Base-by-base conservation (phyloP, 2,888 invertebrate genomes). In the Tetanocera ferruginea region DNA sequence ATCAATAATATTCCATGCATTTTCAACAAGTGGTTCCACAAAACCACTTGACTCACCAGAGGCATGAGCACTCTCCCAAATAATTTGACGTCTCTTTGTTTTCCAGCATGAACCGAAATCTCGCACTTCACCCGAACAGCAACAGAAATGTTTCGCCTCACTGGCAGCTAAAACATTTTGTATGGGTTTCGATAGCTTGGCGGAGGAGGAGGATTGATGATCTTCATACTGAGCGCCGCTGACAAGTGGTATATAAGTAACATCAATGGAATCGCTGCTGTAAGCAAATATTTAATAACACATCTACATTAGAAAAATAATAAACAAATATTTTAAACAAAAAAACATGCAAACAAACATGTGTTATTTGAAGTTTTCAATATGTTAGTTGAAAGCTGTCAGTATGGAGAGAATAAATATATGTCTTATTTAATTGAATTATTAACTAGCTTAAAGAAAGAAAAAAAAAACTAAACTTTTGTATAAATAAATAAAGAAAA, bases 1-100 rank as follows among this genome's bases (percentile, higher is more conserved):
- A 8, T 8, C 9, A 37, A 37, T 1, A 37, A 37, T 4, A 37
- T 37, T 37, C 8, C 6, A 8, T 37, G 4, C 37, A 1, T 37
- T 37, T 37, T 6, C 5, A 37, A 37, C 37, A 37, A 37, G 37
- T 37, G 37, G 37, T n/a, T 19, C 19, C n/a, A 64, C 23, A n/a
- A 55, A 17, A 37, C 1, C 1, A 52, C 19, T 8, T 0, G 31
- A 79, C 79, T 76, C 67, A 81, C 83, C 84, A 73, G 84, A 81
- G 23, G 83, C 83, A 77, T 83, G 80, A 23, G 82, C 80, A 76
- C 83, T 83, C 70, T 83, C 82, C 51, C 81, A 79, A 72, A 83
- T 83, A 31, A 84, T 82, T 64, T 83, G 83, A 17, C 79, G 79
- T 5, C 83, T 80, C 72, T 82, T 84, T 11, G 80, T 69, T 76